Evolutionary conservation across 2,113 vertebrate genomes (phyloP), one percentile per base, ranked within the genome.

Genomic region (Microtus ochrogaster): DNA sequence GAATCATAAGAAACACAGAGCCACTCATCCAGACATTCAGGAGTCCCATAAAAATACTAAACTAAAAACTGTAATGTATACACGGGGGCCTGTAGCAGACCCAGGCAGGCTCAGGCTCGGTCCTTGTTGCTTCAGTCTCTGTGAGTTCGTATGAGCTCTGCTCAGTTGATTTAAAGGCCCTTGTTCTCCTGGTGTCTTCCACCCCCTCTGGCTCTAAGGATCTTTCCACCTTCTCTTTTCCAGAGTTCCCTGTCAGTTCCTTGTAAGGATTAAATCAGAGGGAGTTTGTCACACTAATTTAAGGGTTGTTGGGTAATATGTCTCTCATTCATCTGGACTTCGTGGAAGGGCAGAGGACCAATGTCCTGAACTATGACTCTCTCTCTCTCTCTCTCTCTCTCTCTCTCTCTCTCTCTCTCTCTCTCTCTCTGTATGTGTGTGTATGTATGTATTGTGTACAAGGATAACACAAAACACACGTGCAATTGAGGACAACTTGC

Each of bases 41-140:
- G 22, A 61, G 14, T 82, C 7, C 22, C 79, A 82, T 82, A 82
- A 39, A 58, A 58, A 61, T 28, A 9, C 79, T 61, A 28, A 82
- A 82, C 36, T 82, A 22, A 82, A 82, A 39, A 14, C 55, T 61
- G 7, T 58, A 55, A 39, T 26, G 11, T 9, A 61, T 28, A 13
- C 13, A 22, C 79, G 61, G 79, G 39, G 55, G 28, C n/a, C 3
- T 28, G n/a, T 55, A 39, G 5, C 22, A 82, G 55, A 82, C 21
- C 19, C 52, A n/a, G 22, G 11, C 33, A n/a, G 19, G 11, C 11
- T 6, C 33, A n/a, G 19, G 11, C 11, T 6, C 1, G n/a, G 6
- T 58, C 17, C 49, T 79, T 55, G 77, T 19, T n/a, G 77, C 52
- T n/a, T 17, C 24, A 19, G 19, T 6, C 49, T 79, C 21, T 79